These are phyloP conservation scores for Pyralis farinalis DNA, from an alignment of 2,888 invertebrate species.

Conservation along the genomic window DNA sequence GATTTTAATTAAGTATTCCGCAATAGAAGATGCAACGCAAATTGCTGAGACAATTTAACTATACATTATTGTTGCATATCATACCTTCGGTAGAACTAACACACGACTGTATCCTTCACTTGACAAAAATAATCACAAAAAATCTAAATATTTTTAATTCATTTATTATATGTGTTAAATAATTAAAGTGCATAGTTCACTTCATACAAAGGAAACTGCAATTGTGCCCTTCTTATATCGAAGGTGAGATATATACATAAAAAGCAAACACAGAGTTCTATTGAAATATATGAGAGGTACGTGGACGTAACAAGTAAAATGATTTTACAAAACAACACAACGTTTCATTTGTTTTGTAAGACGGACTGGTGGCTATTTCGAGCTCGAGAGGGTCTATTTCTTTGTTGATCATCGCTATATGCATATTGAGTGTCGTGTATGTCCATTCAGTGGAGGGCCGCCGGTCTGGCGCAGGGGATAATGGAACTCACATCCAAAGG, in stretches of 20 bases:
- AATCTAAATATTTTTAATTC: too few species aligned
- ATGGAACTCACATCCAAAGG: conserved; percentile 60
- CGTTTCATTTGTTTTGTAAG: conserved; percentile 11
- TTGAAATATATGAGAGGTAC: neutral
- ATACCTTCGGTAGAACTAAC: too few species aligned
- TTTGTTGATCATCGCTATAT: conserved; percentile 43
- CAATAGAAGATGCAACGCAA: conserved; percentile 14
- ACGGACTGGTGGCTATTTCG: conserved; percentile 18
- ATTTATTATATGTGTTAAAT: too few species aligned
- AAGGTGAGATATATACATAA: too few species aligned
- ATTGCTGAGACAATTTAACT: too few species aligned
- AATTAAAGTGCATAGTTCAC: too few species aligned
- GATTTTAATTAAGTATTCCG: conserved; percentile 24
- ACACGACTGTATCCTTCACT: too few species aligned
- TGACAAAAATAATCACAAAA: too few species aligned
- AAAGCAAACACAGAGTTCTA: too few species aligned
- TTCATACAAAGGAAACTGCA: too few species aligned
- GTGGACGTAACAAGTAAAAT: neutral
- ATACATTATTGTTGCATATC: too few species aligned
- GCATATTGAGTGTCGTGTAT: conserved; percentile 32
- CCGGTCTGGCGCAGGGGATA: conserved; percentile 44
- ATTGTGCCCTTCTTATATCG: too few species aligned
- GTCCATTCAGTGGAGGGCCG: conserved; percentile 46
- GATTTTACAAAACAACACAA: neutral
- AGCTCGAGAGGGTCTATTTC: conserved; percentile 29